Evolutionary conservation across 1,140 invertebrate genomes (phyloP), one percentile per base, ranked within the genome.

Genomic region (Linepithema humile): DNA sequence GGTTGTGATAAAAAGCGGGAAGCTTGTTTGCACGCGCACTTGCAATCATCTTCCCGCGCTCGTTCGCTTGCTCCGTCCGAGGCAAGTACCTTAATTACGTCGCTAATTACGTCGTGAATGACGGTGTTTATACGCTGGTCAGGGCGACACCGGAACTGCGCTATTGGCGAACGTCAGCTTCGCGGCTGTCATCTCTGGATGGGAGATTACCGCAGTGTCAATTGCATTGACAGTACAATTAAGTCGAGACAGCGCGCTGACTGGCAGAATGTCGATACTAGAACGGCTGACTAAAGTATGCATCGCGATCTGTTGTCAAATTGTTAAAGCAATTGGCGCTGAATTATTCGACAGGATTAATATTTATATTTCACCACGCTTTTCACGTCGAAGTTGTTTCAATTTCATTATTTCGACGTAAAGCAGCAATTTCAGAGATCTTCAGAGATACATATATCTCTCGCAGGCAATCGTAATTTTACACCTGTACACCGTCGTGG

Each of bases 111-210:
- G 26, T 35, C 53, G 26, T 50, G 10, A 64, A 35, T 17, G 26
- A 45, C 15, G 26, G 43, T 10, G 59, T 67, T 85, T 62, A 38
- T 12, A n/a, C 48, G 35, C 32, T 6, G 6, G 7, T 43, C 32
- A n/a, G 15, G 20, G 23, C 15, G 40, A 6, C 20, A 29, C 20
- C 40, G 48, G 23, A 20, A 43, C 64, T 57, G 35, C 67, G 75
- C 40, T 55, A 80, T 80, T 80, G 75, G 48, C 75, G 75, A 80
- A 23, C 53, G 64, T 80, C 75, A 57, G 48, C 55, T n/a, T 78
- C 62, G 62, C 48, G 17, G 23, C 50, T 40, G 62, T 43, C 64
- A 80, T 80, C 75, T 20, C 23, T 10, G 32, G 64, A 70, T 43
- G 75, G 70, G 75, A 70, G 67, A 80, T 80, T 57, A 57, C 23